Percentiles rank a stretch among this genome's conserved stretches.
Evolutionary conservation across 2,113 vertebrate genomes (phyloP).

Genomic region (Willisornis vidua): DNA sequence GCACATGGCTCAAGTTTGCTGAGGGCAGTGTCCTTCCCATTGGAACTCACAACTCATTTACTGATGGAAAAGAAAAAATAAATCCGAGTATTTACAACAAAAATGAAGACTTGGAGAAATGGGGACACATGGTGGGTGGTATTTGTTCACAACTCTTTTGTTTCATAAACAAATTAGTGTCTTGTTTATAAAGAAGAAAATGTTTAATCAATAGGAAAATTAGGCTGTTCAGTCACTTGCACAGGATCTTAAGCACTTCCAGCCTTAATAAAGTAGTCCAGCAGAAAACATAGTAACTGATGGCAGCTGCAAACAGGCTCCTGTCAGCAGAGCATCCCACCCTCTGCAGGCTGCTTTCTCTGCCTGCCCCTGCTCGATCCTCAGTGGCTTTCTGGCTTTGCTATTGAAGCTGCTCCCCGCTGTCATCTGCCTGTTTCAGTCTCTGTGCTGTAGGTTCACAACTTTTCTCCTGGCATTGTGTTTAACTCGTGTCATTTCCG

Average conservation of each 20-base stretch:
- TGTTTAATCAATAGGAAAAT: background rate
- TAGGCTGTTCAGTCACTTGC: background rate
- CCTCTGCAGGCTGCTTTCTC: background rate
- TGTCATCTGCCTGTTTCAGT: background rate
- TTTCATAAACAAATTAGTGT: background rate
- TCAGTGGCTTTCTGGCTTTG: background rate
- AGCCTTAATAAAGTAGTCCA: background rate
- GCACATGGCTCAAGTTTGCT: background rate
- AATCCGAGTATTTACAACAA: rapidly evolving
- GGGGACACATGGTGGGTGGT: background rate
- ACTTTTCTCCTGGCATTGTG: background rate
- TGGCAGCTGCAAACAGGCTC: background rate
- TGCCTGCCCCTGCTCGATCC: rapidly evolving
- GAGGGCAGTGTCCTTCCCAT: background rate
- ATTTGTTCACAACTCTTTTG: background rate
- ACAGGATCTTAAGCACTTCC: background rate
- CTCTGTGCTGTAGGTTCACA: background rate
- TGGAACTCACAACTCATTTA: background rate
- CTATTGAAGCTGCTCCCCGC: background rate
- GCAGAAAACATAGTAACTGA: background rate
- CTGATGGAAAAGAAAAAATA: background rate
- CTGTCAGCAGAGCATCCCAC: background rate
- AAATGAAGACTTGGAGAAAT: background rate
- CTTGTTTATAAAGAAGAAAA: background rate
- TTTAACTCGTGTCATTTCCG: background rate